Conservation (phyloP, 2,888 invertebrate genomes). For the Punctoribates punctum region DNA sequence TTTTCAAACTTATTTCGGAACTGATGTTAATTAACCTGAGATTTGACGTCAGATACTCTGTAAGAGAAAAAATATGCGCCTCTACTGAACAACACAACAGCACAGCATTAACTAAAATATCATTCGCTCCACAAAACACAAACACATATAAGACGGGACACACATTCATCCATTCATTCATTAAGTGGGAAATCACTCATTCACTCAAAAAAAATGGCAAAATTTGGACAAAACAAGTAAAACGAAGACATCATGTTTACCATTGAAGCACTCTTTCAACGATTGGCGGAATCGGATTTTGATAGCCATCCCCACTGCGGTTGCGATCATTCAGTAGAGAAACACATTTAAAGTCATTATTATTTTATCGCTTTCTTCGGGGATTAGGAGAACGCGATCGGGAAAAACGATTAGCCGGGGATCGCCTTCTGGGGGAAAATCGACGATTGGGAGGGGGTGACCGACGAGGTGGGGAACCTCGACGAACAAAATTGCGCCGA, state of each 20-base stretch:
- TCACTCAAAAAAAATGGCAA: neutral
- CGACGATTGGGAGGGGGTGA: slow-evolving; percentile 14
- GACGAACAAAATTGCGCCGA: slow-evolving; percentile 10
- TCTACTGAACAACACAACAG: slow-evolving; percentile 22
- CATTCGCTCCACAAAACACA: neutral
- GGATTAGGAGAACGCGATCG: slow-evolving; percentile 33
- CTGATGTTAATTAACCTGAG: slow-evolving; percentile 32
- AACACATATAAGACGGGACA: neutral
- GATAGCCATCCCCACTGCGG: neutral
- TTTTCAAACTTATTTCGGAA: slow-evolving; percentile 8
- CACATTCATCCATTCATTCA: neutral
- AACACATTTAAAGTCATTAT: neutral
- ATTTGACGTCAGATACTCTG: slow-evolving; percentile 33
- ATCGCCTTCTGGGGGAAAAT: neutral
- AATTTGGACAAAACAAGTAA: slow-evolving; percentile 2
- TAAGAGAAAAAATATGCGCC: slow-evolving; percentile 36
- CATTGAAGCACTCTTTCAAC: neutral
- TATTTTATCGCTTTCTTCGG: slow-evolving; percentile 37
- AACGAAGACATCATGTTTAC: slow-evolving; percentile 26
- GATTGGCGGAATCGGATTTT: neutral
- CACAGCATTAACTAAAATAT: neutral
- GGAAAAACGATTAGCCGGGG: neutral
- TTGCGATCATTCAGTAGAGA: slow-evolving; percentile 21
- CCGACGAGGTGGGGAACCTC: slow-evolving; percentile 15
- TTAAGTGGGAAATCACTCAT: neutral